These are phyloP conservation scores for Spisula subtruncata DNA, from an alignment of 2,888 invertebrate genomes.

Conservation along the genomic window DNA sequence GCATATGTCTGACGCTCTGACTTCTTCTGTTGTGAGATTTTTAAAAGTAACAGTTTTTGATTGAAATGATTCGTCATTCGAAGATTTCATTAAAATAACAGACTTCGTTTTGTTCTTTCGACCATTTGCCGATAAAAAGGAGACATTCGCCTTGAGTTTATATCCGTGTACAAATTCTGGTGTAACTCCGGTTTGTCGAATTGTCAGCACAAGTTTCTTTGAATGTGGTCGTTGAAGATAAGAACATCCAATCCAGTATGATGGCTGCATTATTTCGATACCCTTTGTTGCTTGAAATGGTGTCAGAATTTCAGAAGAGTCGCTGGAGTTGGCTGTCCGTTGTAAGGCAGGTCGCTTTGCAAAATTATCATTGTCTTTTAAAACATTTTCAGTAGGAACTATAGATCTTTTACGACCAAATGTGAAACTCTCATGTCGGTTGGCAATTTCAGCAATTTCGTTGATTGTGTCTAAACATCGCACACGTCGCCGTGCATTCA, in stretches of 20 bases:
- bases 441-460: background rate
- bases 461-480: constrained; percentile 5
- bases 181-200: constrained; percentile 27
- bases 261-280: constrained; percentile 4
- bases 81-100: constrained; percentile 18
- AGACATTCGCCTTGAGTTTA: constrained; percentile 5
- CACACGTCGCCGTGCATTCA: background rate
- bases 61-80: constrained; percentile 21
- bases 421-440: background rate
- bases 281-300: constrained; percentile 29
- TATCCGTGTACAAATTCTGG: background rate
- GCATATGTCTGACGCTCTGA: background rate
- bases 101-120: background rate
- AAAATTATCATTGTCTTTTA: background rate
- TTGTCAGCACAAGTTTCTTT: background rate
- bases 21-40: background rate
- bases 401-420: no score
- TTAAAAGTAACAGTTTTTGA: constrained; percentile 16
- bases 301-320: constrained; percentile 32
- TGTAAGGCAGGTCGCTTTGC: no score
- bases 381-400: background rate
- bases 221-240: background rate
- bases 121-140: background rate
- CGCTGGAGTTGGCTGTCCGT: background rate
- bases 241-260: constrained; percentile 40